Conservation (phyloP, 2,113 vertebrate genomes). For the Burhinus oedicnemus region DNA sequence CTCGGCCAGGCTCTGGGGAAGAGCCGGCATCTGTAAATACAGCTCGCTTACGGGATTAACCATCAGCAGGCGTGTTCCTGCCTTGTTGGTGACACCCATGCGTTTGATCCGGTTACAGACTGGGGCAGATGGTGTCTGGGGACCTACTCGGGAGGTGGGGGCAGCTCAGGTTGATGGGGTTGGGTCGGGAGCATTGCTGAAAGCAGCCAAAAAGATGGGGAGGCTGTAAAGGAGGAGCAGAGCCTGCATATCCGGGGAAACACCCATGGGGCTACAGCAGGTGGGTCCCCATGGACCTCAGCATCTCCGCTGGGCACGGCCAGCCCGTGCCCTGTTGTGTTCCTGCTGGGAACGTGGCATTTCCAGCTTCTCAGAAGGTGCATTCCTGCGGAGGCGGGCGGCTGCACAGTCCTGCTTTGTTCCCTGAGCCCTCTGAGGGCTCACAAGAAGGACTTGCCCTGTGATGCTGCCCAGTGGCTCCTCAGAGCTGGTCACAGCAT, state of each 20-base stretch:
- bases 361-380: neutral
- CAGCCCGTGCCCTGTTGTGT: accelerated
- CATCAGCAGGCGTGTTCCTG: neutral
- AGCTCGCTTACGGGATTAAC: neutral
- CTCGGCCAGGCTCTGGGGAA: neutral
- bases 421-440: neutral
- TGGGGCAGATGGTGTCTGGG: neutral
- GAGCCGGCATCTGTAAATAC: neutral
- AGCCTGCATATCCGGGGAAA: accelerated
- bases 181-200: accelerated
- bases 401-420: neutral
- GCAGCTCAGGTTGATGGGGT: neutral
- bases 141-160: neutral
- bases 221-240: neutral
- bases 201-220: neutral
- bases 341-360: neutral
- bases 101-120: neutral
- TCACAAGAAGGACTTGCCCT: neutral
- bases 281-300: neutral
- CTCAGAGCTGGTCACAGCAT: accelerated
- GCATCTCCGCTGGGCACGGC: neutral
- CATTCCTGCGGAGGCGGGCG: neutral
- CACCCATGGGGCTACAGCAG: neutral
- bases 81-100: neutral
- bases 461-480: accelerated